phyloP scores from a whole-genome alignment of 2,797 vertebrate genomes.

The Macropus fuliginosus region DNA sequence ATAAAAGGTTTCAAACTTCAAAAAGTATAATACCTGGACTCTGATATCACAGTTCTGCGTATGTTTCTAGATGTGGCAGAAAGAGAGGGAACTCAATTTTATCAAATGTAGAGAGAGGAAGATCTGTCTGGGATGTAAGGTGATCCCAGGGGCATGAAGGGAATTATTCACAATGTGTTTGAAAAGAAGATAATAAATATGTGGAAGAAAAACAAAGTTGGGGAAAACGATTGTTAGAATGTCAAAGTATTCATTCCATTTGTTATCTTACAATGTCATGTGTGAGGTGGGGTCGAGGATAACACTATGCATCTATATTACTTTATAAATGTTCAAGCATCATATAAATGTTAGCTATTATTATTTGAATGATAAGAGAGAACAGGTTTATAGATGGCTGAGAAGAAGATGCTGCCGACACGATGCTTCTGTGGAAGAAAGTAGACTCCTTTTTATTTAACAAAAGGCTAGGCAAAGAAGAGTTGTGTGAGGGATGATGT shows the following conservation, averaged over 20 bases:
- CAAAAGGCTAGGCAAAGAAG: neutral
- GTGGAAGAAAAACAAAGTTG: neutral
- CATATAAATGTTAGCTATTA: neutral
- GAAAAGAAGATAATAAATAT: neutral
- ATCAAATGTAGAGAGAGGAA: neutral
- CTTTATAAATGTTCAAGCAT: neutral
- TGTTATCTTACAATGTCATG: neutral
- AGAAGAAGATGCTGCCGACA: neutral
- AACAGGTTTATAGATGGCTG: neutral
- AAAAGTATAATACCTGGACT: neutral
- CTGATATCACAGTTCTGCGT: neutral
- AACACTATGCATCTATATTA: neutral
- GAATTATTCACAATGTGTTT: neutral
- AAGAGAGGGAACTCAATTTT: neutral
- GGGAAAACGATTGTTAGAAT: neutral
- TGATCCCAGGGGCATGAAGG: neutral
- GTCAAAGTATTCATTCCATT: neutral
- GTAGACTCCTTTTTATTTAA: neutral
- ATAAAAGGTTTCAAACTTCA: neutral
- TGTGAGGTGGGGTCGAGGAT: neutral
- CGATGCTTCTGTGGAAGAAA: neutral
- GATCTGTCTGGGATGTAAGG: neutral
- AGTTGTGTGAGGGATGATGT: neutral
- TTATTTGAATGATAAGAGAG: neutral
- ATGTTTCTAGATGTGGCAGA: neutral